A percentile compares a stretch with the other conserved stretches of the same genome.
phyloP scores from a whole-genome alignment of 2,888 invertebrate genomes.

The Volucella zonaria region DNA sequence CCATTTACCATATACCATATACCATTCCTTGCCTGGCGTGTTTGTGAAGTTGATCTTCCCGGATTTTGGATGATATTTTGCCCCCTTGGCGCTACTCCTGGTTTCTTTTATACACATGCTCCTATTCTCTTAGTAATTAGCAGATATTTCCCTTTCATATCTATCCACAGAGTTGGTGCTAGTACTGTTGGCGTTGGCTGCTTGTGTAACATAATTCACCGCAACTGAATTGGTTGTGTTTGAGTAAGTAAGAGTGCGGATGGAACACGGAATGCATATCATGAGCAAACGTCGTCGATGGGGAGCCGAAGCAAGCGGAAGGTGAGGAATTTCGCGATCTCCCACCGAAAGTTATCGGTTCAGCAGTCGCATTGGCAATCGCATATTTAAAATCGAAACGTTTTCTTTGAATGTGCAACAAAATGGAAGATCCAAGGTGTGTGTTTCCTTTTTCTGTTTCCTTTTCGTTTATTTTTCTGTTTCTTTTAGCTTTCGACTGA shows the following conservation, averaged over 20 bases:
- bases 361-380: conserved; percentile 1
- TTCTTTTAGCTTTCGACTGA: conserved; percentile 24
- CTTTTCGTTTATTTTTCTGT: conserved; percentile 48
- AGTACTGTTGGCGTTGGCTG: neutral
- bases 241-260: conserved; percentile 4
- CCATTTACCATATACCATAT: conserved; percentile 13
- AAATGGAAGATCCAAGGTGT: conserved; percentile 49
- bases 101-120: neutral
- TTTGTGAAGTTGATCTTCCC: conserved; percentile 47
- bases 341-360: conserved; percentile 15
- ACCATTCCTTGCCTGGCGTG: conserved; percentile 18
- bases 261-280: conserved; percentile 6
- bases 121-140: conserved; percentile 52
- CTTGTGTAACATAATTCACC: conserved; percentile 63
- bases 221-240: conserved; percentile 20
- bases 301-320: neutral
- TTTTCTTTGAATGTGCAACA: conserved; percentile 50
- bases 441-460: conserved; percentile 45
- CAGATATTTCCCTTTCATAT: conserved; percentile 66
- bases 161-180: conserved; percentile 23
- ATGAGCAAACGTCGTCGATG: conserved; percentile 13
- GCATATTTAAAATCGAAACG: conserved; percentile 11
- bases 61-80: conserved; percentile 56
- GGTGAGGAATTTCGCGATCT: conserved; percentile 54
- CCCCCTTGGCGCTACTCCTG: neutral